Base-by-base conservation (phyloP, 2,113 vertebrate genomes). In the Oenanthe oenanthe region DNA sequence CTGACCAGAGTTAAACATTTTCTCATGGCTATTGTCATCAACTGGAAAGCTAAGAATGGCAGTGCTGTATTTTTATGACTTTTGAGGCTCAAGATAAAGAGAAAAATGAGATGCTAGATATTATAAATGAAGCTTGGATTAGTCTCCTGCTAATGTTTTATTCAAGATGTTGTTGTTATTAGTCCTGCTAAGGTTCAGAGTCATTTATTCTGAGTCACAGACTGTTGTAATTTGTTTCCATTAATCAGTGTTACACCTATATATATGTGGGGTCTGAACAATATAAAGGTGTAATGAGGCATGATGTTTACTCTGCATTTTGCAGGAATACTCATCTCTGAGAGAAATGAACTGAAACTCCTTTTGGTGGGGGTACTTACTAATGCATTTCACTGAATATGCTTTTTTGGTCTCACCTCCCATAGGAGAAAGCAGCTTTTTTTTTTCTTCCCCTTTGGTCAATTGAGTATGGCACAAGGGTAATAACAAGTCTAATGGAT, bases 401-500 rank as follows among this genome's bases (percentile, higher is more conserved):
- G 73, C 78, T 87, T 91, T 95, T 75, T 92, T 82, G 9, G 8
- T 72, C 89, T 93, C 58, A 73, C 50, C 34, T 96, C 66, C 62
- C 47, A 53, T 65, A 38, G 71, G 61, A 96, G 61, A 85, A 60
- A 94, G 57, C n/a, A 36, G 34, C 40, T 80, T 94, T 68, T 48
- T 70, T 40, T 42, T 80, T 94, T 68, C 36, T 51, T 32, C 42
- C 6, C 75, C 50, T 96, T 86, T 89, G 85, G 94, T 95, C 96
- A 97, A 91, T 96, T 88, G 76, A 91, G 75, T 97, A 89, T 92
- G 96, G 89, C 93, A 97, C 81, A 95, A 94, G 80, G 93, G 86
- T 96, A 97, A 97, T 94, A 94, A 85, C 91, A 95, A 97, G 38
- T 90, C 68, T 97, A 97, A 97, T 96, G 94, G 91, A 95, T 93